Base-by-base conservation (phyloP, 2,888 invertebrate species). In the Lycophotia porphyrea region DNA sequence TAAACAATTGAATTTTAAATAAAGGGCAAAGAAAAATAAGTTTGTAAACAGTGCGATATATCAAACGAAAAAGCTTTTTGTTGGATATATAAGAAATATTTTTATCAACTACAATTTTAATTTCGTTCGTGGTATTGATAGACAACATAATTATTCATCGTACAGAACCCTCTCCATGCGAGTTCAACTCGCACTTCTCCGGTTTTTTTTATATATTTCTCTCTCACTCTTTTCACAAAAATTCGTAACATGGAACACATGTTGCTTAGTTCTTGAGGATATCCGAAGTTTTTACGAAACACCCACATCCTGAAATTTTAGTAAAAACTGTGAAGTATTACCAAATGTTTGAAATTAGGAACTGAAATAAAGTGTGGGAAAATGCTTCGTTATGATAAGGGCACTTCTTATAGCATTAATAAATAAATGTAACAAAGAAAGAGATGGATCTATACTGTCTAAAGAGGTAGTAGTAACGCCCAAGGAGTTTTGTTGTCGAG, bases 221-320 rank as follows among this genome's bases (percentile, higher is more conserved):
- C 74, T 78, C 82, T 83, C 79, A 31, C 73, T 79, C 78, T 72
- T 79, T 81, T 78, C 79, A 76, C 80, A 82, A 85, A 81, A 88
- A 80, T 81, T 88, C 76, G 73, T 87, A 84, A 88, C 87, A 87
- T 87, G 74, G 82, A 87, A 88, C 94, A 94, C 90, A 94, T 94
- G 94, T 90, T 89, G 88, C 82, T 71, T 83, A 80, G 78, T 78
- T 78, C 69, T 81, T 78, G 81, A 94, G 94, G 94, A 94, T 93
- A 93, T 94, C 93, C 93, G 92, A 93, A 88, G 88, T 92, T 93
- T 92, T 93, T 93, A 86, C 81, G 68, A 80, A 84, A 87, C 87
- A 77, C 73, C 77, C 75, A 85, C 84, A 90, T 91, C 90, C 90
- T 90, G 85, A 87, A 88, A 80, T 70, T 76, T 63, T 52, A 66